phyloP scores from a whole-genome alignment of 2,113 vertebrate species.

The Circaetus gallicus region DNA sequence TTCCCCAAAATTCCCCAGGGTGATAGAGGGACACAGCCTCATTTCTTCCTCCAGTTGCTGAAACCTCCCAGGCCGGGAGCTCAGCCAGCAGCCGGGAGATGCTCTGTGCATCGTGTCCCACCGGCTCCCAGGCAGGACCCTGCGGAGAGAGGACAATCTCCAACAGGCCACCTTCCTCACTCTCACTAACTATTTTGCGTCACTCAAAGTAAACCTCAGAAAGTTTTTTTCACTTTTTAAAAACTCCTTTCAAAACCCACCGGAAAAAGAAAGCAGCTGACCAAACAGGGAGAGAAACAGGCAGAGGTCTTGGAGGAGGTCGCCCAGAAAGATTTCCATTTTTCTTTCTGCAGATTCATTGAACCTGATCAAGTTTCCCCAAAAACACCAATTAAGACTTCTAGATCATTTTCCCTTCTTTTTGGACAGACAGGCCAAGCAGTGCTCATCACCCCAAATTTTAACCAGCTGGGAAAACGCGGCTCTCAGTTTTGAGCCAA shows the following conservation, averaged over 20 bases:
- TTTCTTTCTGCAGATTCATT: background rate
- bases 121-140: background rate
- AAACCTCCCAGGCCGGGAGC: background rate
- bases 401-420: background rate
- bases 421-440: background rate
- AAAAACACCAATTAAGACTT: background rate
- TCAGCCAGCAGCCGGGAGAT: background rate
- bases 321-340: background rate
- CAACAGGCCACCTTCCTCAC: background rate
- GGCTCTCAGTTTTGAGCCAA: background rate
- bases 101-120: rapidly evolving
- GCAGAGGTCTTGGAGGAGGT: background rate
- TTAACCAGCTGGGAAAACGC: background rate
- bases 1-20: background rate
- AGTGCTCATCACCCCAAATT: background rate
- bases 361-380: background rate
- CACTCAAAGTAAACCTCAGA: background rate
- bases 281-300: rapidly evolving
- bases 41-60: background rate
- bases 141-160: background rate
- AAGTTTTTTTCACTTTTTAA: background rate
- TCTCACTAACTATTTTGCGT: background rate
- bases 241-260: background rate
- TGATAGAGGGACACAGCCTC: background rate
- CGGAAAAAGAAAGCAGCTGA: background rate